Percentiles rank a stretch among this genome's conserved stretches.
These are phyloP conservation scores for Nebria salina DNA, from an alignment of 2,888 invertebrate genomes.

Conservation along the genomic window DNA sequence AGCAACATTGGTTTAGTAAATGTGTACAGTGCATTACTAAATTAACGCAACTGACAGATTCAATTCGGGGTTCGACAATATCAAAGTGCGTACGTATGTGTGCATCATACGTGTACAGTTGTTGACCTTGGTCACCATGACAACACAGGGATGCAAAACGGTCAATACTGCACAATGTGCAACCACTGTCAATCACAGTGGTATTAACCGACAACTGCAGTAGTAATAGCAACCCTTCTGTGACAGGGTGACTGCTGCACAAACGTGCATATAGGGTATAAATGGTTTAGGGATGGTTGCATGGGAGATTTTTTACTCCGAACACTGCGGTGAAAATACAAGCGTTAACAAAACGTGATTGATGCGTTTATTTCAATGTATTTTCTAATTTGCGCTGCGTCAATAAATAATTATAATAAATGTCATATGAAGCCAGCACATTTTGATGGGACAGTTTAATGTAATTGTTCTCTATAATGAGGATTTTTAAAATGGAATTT, in stretches of 20 bases:
- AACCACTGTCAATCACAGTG: constrained; percentile 33
- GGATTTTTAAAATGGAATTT: background rate
- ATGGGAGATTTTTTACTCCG: constrained; percentile 25
- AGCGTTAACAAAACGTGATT: constrained; percentile 22
- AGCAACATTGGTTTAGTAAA: background rate
- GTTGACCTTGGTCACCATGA: constrained; percentile 43
- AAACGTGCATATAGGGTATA: constrained; percentile 12
- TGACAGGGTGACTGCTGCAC: constrained; percentile 23
- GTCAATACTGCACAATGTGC: constrained; percentile 24
- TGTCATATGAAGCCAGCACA: background rate
- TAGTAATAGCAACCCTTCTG: background rate
- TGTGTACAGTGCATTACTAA: background rate
- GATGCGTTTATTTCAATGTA: constrained; percentile 30
- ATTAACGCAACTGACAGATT: background rate
- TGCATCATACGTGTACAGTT: constrained; percentile 17
- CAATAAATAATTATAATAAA: constrained; percentile 26
- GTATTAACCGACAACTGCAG: constrained; percentile 9
- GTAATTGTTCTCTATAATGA: background rate
- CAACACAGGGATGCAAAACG: constrained; percentile 35
- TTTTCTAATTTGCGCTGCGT: constrained; percentile 39
- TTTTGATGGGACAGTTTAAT: background rate
- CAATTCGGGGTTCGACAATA: background rate
- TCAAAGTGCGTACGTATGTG: background rate
- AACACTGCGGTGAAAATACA: background rate
- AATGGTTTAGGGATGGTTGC: constrained; percentile 25